Conservation (phyloP, 2,888 invertebrate genomes). For the Orchesellides sinensis region DNA sequence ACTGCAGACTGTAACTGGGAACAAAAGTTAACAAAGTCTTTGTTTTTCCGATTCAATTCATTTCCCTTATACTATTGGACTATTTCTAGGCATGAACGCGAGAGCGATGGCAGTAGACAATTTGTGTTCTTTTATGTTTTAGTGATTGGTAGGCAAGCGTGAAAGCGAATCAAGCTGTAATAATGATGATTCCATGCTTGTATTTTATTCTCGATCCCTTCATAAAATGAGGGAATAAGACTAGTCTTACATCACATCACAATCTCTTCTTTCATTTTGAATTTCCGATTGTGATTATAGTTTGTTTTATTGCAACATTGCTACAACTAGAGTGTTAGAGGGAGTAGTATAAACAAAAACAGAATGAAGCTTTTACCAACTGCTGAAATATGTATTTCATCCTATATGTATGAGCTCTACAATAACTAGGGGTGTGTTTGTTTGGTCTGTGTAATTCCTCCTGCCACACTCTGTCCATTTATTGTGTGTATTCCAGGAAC, state of each 20-base stretch:
- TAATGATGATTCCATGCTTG: constrained; percentile 50
- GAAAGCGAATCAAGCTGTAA: constrained; percentile 63
- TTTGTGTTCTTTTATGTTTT: constrained; percentile 57
- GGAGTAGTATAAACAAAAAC: neutral
- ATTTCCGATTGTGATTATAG: no score
- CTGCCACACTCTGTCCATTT: no score
- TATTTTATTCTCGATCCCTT: neutral
- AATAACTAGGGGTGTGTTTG: no score
- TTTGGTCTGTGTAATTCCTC: no score
- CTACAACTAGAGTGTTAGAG: no score
- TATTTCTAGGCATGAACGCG: neutral
- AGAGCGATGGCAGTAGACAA: constrained; percentile 3
- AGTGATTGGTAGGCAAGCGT: constrained; percentile 62
- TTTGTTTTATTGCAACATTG: no score
- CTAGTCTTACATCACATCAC: neutral
- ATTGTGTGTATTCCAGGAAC: no score
- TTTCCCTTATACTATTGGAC: neutral
- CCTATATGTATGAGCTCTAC: no score
- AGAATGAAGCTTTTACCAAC: no score
- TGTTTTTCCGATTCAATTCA: neutral
- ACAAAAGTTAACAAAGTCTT: neutral
- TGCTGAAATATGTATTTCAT: no score
- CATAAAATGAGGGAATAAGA: no score
- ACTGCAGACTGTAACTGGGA: neutral
- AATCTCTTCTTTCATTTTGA: neutral